phyloP scores from a whole-genome alignment of 2,888 invertebrate genomes.

The Tetragnatha montana region DNA sequence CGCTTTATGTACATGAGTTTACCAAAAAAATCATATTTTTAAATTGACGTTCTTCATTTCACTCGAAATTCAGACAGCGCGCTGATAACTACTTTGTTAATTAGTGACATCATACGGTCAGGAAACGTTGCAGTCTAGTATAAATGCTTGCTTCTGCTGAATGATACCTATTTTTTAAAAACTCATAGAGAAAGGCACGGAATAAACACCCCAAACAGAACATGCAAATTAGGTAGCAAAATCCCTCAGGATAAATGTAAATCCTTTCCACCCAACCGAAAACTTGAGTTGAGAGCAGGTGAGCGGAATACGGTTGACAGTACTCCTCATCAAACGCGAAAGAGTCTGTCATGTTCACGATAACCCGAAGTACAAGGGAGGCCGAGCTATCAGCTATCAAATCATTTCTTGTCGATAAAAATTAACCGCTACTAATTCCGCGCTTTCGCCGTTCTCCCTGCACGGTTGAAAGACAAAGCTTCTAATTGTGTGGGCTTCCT shows the following conservation, averaged over 20 bases:
- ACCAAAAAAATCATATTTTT: no score
- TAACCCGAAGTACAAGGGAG: conserved; percentile 19
- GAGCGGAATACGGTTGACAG: conserved; percentile 7
- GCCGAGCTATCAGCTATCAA: conserved; percentile 13
- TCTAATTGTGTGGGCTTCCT: conserved; percentile 12
- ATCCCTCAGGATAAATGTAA: not conserved
- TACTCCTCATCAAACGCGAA: not conserved
- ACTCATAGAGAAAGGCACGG: no score
- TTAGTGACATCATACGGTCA: no score
- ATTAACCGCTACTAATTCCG: conserved; percentile 34
- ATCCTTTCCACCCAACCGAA: not conserved
- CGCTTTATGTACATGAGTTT: no score
- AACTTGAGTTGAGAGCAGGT: not conserved
- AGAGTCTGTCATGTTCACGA: conserved; percentile 6
- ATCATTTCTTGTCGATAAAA: conserved; percentile 29
- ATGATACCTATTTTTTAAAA: no score
- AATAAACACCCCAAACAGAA: no score
- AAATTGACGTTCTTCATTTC: no score
- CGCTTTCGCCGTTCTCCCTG: not conserved
- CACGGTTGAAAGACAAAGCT: conserved; percentile 33
- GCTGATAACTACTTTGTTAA: no score
- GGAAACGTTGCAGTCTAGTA: no score
- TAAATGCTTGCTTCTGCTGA: no score
- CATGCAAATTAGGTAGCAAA: not conserved
- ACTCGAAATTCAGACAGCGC: no score